Percentiles rank a stretch among this genome's conserved stretches.
phyloP scores from a whole-genome alignment of 2,113 vertebrate species.

The Rhinichthys klamathensis region DNA sequence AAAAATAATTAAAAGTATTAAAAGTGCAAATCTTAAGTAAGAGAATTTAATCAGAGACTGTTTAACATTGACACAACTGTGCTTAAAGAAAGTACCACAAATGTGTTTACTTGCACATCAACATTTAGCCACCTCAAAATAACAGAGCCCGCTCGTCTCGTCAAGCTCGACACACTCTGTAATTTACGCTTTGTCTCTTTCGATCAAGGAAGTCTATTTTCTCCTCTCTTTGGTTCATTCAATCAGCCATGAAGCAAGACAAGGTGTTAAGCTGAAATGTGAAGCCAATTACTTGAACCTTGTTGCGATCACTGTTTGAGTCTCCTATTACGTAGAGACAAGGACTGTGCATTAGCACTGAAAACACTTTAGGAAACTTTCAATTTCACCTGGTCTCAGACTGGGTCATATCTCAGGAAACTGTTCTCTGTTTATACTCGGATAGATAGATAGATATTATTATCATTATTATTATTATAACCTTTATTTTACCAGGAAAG shows the following conservation, averaged over 20 bases:
- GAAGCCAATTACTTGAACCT: constrained; percentile 37
- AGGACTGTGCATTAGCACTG: background rate
- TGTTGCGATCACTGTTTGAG: constrained; percentile 9
- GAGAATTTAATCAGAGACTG: background rate
- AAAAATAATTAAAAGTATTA: background rate
- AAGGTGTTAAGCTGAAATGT: background rate
- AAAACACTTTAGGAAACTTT: constrained; percentile 11
- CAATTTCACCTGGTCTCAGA: background rate
- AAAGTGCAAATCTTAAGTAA: background rate
- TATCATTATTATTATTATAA: too few species aligned
- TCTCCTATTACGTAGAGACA: background rate
- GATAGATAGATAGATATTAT: too few species aligned
- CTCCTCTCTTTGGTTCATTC: constrained; percentile 29
- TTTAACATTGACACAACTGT: constrained; percentile 7
- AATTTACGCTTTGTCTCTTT: constrained; percentile 44
- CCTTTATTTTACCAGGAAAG: too few species aligned
- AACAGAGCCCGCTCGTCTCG: background rate
- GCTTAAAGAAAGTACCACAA: background rate
- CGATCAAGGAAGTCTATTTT: constrained; percentile 39
- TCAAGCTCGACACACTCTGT: constrained; percentile 31
- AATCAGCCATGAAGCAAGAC: constrained; percentile 41
- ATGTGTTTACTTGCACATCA: background rate
- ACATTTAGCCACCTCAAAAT: constrained; percentile 15
- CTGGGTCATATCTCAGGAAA: background rate
- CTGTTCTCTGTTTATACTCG: background rate